Conservation (phyloP, 1,140 invertebrate species). For the Bombus ignitus region DNA sequence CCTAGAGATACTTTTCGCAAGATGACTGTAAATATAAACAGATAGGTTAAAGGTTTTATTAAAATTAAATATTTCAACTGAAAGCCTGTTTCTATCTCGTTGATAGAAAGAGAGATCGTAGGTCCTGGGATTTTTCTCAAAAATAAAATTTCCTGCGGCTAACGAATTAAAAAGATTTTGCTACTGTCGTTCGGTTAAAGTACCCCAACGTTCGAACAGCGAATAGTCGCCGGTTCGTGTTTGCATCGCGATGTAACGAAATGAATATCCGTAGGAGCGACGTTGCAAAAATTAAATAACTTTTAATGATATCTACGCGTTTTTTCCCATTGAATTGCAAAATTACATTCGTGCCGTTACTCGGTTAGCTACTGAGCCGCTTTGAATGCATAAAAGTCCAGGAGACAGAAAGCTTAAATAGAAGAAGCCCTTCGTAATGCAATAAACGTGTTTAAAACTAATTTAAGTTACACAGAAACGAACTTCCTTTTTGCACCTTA, state of each 20-base stretch:
- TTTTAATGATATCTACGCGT: conserved; percentile 7
- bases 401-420: neutral
- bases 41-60: neutral
- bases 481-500: conserved; percentile 10
- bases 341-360: neutral
- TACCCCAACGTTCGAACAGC: neutral
- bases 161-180: neutral
- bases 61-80: neutral
- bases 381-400: neutral
- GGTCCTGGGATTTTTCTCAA: too few species aligned
- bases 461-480: conserved; percentile 18
- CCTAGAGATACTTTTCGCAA: neutral
- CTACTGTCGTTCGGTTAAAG: neutral
- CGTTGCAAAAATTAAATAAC: conserved; percentile 21
- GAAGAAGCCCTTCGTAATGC: neutral
- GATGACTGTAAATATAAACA: neutral
- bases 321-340: neutral
- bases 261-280: neutral
- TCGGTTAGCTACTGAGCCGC: neutral
- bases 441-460: conserved; percentile 27
- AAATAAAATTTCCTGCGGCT: neutral
- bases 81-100: too few species aligned
- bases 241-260: neutral
- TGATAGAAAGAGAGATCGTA: too few species aligned
- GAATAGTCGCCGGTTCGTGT: neutral